A percentile compares a stretch with the other conserved stretches of the same genome.
These are phyloP conservation scores for Phymorhynchus buccinoides DNA, from an alignment of 1,140 invertebrate genomes.

Conservation along the genomic window DNA sequence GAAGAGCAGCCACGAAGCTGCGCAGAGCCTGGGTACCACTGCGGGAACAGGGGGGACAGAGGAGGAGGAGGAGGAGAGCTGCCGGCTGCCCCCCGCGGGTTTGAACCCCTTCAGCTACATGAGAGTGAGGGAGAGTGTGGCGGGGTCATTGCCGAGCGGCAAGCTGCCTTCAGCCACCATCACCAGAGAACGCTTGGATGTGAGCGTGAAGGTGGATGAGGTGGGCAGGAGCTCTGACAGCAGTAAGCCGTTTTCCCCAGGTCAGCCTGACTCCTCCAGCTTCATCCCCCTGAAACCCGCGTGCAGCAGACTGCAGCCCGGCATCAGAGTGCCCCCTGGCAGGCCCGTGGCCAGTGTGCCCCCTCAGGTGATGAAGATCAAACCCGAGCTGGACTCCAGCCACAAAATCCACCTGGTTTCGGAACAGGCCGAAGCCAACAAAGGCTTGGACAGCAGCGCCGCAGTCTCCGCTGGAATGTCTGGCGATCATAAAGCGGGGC, in stretches of 20 bases:
- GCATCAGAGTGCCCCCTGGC: background rate
- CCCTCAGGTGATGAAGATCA: background rate
- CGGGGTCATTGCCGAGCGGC: background rate
- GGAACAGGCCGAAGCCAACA: no score
- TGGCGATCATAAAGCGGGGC: no score
- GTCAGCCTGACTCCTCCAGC: background rate
- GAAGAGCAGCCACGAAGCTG: no score
- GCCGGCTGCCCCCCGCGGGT: background rate
- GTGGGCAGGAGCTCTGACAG: background rate
- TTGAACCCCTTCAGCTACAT: background rate
- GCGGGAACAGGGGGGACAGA: no score
- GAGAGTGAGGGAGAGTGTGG: background rate
- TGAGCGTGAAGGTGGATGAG: background rate
- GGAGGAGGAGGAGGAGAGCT: background rate
- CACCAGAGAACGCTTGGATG: background rate
- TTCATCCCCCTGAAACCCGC: background rate
- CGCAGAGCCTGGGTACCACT: background rate
- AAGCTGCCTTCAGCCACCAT: background rate
- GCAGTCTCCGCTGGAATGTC: no score
- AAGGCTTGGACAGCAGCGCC: no score
- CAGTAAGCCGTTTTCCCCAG: background rate
- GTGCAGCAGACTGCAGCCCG: background rate
- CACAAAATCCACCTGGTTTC: no score
- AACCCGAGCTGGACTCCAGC: background rate
- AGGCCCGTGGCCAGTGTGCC: background rate